Base-by-base conservation (phyloP, 2,113 vertebrate species). In the Chaenogobius annularis region DNA sequence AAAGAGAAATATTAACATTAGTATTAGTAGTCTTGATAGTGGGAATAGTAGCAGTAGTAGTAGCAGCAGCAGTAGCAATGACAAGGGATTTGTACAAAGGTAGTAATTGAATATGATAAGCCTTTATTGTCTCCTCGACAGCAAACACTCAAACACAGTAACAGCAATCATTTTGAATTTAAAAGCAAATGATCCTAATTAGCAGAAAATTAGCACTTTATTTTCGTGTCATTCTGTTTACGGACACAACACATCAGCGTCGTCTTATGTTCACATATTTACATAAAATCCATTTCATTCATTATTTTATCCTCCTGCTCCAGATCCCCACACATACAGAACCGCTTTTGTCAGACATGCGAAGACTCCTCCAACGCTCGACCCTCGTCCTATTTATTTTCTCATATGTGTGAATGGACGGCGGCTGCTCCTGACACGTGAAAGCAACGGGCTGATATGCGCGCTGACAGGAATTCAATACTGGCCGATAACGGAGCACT, bases 321-420 rank as follows among this genome's bases (percentile, higher is more conserved):
- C 56, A 70, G 37, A 76, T 73, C 55, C 62, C 23, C n/a, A 10
- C n/a, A 26, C 68, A 52, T 17, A 40, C 23, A 10, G 7, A 23
- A 5, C n/a, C 54, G 5, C 15, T 20, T 4, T 13, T 10, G 15
- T 10, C 14, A 22, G 61, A 55, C 37, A 55, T 6, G 63, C 10
- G 7, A 55, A 56, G 56, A 54, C 44, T 15, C 64, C 17, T 19
- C 15, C 35, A 19, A 14, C 6, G 10, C 12, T 15, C 52, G n/a
- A 48, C 2, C 10, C 50, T 23, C 66, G 22, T 66, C 50, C 43
- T 43, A 63, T 69, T 80, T 77, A 62, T 73, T 67, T 70, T 72
- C 61, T 68, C 75, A 68, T 46, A 72, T n/a, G 61, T 46, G 58
- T 73, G 59, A 61, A 59, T 75, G 12, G 44, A 31, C 48, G 15